Conservation (phyloP, 2,888 invertebrate genomes). For the Perdita meconis region DNA sequence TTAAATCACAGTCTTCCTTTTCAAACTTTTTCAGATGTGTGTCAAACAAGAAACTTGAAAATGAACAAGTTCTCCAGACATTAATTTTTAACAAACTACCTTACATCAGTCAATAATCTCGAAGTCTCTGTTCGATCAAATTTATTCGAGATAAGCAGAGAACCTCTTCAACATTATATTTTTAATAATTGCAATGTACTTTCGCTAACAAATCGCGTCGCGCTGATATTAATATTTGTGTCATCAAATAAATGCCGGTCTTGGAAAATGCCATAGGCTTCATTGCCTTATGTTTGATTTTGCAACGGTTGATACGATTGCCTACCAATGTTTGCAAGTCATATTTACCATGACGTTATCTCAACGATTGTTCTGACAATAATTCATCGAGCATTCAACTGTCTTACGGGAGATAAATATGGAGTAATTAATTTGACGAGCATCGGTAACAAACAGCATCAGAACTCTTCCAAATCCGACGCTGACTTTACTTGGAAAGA, state of each 20-base stretch:
- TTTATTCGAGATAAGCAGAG: neutral
- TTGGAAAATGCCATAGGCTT: slow-evolving; percentile 51
- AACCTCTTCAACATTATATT: neutral
- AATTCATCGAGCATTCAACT: slow-evolving; percentile 47
- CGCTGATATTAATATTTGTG: slow-evolving; percentile 21
- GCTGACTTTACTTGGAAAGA: neutral
- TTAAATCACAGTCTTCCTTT: too few relatives aligned
- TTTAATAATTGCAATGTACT: slow-evolving; percentile 10
- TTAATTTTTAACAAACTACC: too few relatives aligned
- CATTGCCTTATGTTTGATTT: slow-evolving; percentile 24
- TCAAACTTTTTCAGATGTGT: too few relatives aligned
- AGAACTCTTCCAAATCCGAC: neutral
- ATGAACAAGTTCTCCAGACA: too few relatives aligned
- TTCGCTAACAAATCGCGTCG: neutral
- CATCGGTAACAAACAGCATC: neutral
- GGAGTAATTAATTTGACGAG: slow-evolving; percentile 46
- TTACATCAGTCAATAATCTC: too few relatives aligned
- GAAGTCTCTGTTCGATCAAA: neutral
- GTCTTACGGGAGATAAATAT: slow-evolving; percentile 40
- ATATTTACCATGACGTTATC: slow-evolving; percentile 59
- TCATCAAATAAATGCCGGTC: slow-evolving; percentile 35
- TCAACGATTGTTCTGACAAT: slow-evolving; percentile 57
- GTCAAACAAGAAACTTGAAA: too few relatives aligned
- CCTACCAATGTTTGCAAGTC: slow-evolving; percentile 35
- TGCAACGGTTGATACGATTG: slow-evolving; percentile 28